phyloP scores from a whole-genome alignment of 2,113 vertebrate species.

The Marmota flaviventris region DNA sequence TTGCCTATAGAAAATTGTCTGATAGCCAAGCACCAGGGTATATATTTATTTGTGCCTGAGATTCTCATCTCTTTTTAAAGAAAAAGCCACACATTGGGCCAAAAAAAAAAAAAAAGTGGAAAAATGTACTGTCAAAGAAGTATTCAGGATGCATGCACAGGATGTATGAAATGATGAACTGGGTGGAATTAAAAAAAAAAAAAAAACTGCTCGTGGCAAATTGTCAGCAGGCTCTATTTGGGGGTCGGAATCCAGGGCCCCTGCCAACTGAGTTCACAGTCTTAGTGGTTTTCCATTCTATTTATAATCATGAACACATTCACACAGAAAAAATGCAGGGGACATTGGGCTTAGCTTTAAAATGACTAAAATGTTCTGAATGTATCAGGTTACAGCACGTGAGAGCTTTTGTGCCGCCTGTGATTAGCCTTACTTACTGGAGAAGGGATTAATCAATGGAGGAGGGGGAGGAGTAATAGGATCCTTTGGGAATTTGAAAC shows the following conservation, averaged over 20 bases:
- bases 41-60: slow-evolving; percentile 67
- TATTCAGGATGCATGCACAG: slow-evolving; percentile 53
- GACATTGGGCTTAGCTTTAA: slow-evolving; percentile 58
- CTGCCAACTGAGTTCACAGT: slow-evolving; percentile 56
- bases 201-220: neutral
- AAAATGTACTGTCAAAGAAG: slow-evolving; percentile 66
- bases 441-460: slow-evolving; percentile 61
- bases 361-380: slow-evolving; percentile 72
- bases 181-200: neutral
- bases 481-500: slow-evolving; percentile 75
- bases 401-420: neutral
- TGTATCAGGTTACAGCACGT: slow-evolving; percentile 68
- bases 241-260: slow-evolving; percentile 51
- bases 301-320: slow-evolving; percentile 76
- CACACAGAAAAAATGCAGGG: slow-evolving; percentile 74
- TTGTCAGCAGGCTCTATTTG: slow-evolving; percentile 71
- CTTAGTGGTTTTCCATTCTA: slow-evolving; percentile 75
- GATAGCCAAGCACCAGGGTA: neutral
- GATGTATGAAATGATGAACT: slow-evolving; percentile 55
- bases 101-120: slow-evolving; percentile 28
- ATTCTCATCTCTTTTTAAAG: slow-evolving; percentile 64
- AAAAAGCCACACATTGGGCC: slow-evolving; percentile 60
- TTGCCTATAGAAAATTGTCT: neutral
- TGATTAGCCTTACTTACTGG: slow-evolving; percentile 27
- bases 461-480: slow-evolving; percentile 54